Conservation (phyloP, 2,797 vertebrate genomes). For the Picus viridis region DNA sequence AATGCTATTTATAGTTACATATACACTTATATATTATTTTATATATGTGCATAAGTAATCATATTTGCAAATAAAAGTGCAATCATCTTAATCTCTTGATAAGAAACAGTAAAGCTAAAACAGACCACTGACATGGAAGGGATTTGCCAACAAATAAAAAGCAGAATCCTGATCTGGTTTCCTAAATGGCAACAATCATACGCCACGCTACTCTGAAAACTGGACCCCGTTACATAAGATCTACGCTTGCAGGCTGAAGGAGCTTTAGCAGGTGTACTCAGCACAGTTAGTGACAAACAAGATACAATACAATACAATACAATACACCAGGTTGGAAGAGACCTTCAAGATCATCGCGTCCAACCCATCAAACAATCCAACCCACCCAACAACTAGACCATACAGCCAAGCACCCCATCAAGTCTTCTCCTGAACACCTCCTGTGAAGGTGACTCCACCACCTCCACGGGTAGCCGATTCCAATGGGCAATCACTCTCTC, state of each 20-base stretch:
- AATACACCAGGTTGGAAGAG: too few species aligned
- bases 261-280: not conserved
- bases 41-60: not conserved
- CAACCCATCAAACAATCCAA: too few species aligned
- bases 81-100: not conserved
- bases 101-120: not conserved
- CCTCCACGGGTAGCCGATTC: too few species aligned
- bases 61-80: not conserved
- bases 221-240: not conserved
- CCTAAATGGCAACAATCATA: not conserved
- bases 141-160: not conserved
- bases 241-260: fast-evolving
- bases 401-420: too few species aligned
- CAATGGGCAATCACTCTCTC: too few species aligned
- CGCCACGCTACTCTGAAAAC: not conserved
- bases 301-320: too few species aligned
- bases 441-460: too few species aligned
- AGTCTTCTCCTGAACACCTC: too few species aligned
- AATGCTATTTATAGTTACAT: not conserved
- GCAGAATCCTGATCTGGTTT: not conserved
- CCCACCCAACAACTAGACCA: too few species aligned
- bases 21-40: not conserved
- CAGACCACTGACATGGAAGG: not conserved
- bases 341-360: too few species aligned
- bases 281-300: not conserved